Base-by-base conservation (phyloP, 1,140 invertebrate species). In the Araneus ventricosus region DNA sequence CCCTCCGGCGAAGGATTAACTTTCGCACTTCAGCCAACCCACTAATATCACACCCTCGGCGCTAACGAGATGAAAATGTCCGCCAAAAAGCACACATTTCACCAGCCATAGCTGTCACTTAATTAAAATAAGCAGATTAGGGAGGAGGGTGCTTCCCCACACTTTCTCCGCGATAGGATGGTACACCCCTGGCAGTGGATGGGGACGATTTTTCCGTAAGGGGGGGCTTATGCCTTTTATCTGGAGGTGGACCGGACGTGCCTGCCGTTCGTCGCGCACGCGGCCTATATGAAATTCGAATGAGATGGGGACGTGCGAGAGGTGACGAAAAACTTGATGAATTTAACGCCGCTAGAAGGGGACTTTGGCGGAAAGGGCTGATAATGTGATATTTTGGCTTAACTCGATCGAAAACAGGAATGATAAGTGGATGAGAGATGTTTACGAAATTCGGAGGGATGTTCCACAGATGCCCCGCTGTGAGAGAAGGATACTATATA, bases 91-190 rank as follows among this genome's bases (percentile, higher is more conserved):
- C 90, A 92, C 57, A 86, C 91, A 92, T 92, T 86, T 82, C 79
- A 41, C 79, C 45, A 61, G 52, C 89, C 79, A 84, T 39, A 20
- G 80, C 61, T 92, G 90, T 93, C 91, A 93, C 91, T 93, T 93
- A 88, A 93, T 93, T 93, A 93, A 93, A 93, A 93, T 93, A 93
- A 93, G 91, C 91, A 93, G 91, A 93, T 93, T 87, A 93, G 39
- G 59, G 39, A 17, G n/a, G 17, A n/a, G 39, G 20, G 63, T 30
- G 4, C n/a, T 3, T n/a, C 14, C 87, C 39, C 61, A 20, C n/a
- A 17, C 45, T 45, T 57, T 90, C 52, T 34, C 20, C 20, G 5
- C 5, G 4, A 7, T 37, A 22, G n/a, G 52, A 57, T 57, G n/a
- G 27, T 27, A 34, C 10, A 34, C 27, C n/a, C 24, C 7, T 14